These are phyloP conservation scores for Syrmaticus mikado DNA, from an alignment of 2,113 vertebrate species.

Conservation along the genomic window DNA sequence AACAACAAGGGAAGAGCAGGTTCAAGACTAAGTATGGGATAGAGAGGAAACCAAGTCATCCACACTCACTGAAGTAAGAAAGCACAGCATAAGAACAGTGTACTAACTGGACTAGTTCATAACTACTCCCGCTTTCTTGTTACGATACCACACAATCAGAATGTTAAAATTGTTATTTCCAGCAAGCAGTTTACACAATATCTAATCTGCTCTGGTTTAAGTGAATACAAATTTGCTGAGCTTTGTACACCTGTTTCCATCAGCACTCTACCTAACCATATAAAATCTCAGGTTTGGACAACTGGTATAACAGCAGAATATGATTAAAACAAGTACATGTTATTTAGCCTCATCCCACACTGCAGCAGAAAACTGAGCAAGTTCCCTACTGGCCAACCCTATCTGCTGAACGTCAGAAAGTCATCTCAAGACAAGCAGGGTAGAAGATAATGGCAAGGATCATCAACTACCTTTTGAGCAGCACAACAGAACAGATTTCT, in stretches of 20 bases:
- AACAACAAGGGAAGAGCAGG: not conserved
- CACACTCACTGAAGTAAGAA: not conserved
- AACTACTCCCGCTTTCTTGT: not conserved
- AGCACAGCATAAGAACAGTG: not conserved
- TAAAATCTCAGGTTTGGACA: not conserved
- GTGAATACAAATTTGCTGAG: not conserved
- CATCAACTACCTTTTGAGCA: not conserved
- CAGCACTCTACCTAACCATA: not conserved
- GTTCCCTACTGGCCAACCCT: not conserved
- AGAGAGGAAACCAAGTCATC: not conserved
- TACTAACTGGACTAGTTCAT: not conserved
- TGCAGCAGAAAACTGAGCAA: not conserved
- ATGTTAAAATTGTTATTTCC: not conserved
- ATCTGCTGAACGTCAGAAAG: not conserved
- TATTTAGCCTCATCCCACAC: not conserved
- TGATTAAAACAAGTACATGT: not conserved
- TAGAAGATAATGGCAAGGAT: not conserved
- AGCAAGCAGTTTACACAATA: not conserved
- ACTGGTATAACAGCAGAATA: not conserved
- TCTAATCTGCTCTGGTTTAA: not conserved
- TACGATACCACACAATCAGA: not conserved
- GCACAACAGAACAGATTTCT: not conserved
- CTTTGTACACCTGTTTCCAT: not conserved
- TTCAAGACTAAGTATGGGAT: not conserved
- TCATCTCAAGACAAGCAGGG: not conserved